Base-by-base conservation (phyloP, 2,113 vertebrate species). In the Pogona vitticeps region DNA sequence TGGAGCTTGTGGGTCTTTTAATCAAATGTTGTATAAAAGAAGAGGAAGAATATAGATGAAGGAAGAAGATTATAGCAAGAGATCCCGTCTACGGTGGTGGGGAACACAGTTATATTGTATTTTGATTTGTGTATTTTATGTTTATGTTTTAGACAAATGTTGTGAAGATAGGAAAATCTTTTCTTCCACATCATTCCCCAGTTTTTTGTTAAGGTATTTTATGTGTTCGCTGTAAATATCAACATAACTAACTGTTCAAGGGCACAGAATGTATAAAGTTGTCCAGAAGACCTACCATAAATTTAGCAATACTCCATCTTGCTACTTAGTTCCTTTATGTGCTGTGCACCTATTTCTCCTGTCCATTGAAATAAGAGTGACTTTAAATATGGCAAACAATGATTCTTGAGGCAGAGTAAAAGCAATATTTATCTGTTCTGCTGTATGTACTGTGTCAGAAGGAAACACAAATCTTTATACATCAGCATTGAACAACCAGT, bases 21-120 rank as follows among this genome's bases (percentile, higher is more conserved):
- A 21, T 88, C 46, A 88, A 88, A 84, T 78, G 61, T 65, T 65
- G n/a, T n/a, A n/a, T n/a, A n/a, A n/a, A n/a, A n/a, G n/a, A n/a
- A n/a, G n/a, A n/a, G n/a, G n/a, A n/a, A n/a, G n/a, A n/a, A n/a
- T n/a, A n/a, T n/a, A n/a, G n/a, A n/a, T n/a, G n/a, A n/a, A n/a
- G n/a, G n/a, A n/a, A n/a, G n/a, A n/a, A n/a, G n/a, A n/a, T n/a
- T n/a, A n/a, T n/a, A n/a, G n/a, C n/a, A n/a, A n/a, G n/a, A n/a
- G n/a, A n/a, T n/a, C n/a, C n/a, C n/a, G n/a, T n/a, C n/a, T n/a
- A n/a, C n/a, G n/a, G n/a, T n/a, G n/a, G n/a, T n/a, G n/a, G n/a
- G n/a, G n/a, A n/a, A n/a, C n/a, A n/a, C n/a, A n/a, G n/a, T n/a
- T n/a, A n/a, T n/a, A n/a, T n/a, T n/a, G n/a, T n/a, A n/a, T n/a